Percentiles rank a stretch among this genome's conserved stretches.
These are phyloP conservation scores for Barypeithes pellucidus DNA, from an alignment of 2,888 invertebrate species.

Conservation along the genomic window DNA sequence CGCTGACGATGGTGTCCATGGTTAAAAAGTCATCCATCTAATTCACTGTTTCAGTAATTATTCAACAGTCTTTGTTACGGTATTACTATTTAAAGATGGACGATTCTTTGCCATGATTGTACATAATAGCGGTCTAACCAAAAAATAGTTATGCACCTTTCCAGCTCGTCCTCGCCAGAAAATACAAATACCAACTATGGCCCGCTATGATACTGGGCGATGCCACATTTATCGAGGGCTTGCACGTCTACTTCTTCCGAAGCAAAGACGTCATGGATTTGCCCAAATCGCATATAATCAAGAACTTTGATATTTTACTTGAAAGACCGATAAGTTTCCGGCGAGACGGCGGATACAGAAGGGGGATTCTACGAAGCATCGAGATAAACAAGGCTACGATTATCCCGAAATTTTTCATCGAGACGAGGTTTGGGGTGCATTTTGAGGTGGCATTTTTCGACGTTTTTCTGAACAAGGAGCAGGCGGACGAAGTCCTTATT, in stretches of 20 bases:
- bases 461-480: slow-evolving; percentile 44
- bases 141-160: slow-evolving; percentile 57
- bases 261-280: slow-evolving; percentile 56
- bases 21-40: too few species aligned
- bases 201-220: slow-evolving; percentile 56
- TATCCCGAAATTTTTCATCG: slow-evolving; percentile 52
- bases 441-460: slow-evolving; percentile 41
- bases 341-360: slow-evolving; percentile 50
- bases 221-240: slow-evolving; percentile 47
- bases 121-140: too few species aligned
- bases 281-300: slow-evolving; percentile 46
- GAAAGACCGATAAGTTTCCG: slow-evolving; percentile 55
- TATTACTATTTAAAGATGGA: too few species aligned
- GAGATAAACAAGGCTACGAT: slow-evolving; percentile 29
- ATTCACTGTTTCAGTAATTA: too few species aligned
- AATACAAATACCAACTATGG: slow-evolving; percentile 54
- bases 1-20: too few species aligned
- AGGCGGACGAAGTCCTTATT: slow-evolving; percentile 40
- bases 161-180: slow-evolving; percentile 57
- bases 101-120: too few species aligned
- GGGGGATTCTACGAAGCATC: slow-evolving; percentile 51
- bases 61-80: too few species aligned
- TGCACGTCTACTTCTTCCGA: slow-evolving; percentile 57
- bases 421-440: slow-evolving; percentile 11
- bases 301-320: slow-evolving; percentile 48